A percentile compares a stretch with the other conserved stretches of the same genome.
Conservation (phyloP, 2,888 invertebrate species). For the Chaetoderma sp. region DNA sequence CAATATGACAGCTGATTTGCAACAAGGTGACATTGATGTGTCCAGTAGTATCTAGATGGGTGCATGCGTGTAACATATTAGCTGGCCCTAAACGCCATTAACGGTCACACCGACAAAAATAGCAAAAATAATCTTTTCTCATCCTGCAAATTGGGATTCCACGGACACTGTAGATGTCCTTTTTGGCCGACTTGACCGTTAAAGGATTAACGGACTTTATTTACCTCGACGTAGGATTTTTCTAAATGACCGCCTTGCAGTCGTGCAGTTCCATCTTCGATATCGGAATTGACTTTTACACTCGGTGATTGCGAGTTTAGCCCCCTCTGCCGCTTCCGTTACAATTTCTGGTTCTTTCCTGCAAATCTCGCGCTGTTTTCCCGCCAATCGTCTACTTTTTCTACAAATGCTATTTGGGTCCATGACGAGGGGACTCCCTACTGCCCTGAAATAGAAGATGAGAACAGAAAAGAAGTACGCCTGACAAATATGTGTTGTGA, state of each 20-base stretch:
- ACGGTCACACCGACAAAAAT: too few relatives aligned
- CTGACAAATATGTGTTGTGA: neutral
- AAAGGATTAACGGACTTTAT: slow-evolving; percentile 18
- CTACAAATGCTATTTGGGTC: slow-evolving; percentile 91
- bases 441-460: slow-evolving; percentile 62
- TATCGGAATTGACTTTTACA: slow-evolving; percentile 87
- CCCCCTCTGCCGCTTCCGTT: slow-evolving; percentile 86
- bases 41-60: too few relatives aligned
- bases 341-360: slow-evolving; percentile 85
- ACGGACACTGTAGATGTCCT: too few relatives aligned
- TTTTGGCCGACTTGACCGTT: too few relatives aligned
- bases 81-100: too few relatives aligned
- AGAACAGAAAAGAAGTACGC: neutral
- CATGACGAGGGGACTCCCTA: slow-evolving; percentile 84
- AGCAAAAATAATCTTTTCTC: too few relatives aligned
- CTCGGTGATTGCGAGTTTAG: slow-evolving; percentile 77
- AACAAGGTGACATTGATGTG: too few relatives aligned
- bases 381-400: slow-evolving; percentile 83
- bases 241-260: slow-evolving; percentile 82
- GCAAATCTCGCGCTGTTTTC: slow-evolving; percentile 76
- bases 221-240: slow-evolving; percentile 89
- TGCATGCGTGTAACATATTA: too few relatives aligned
- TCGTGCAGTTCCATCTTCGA: slow-evolving; percentile 89
- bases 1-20: too few relatives aligned
- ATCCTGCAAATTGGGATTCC: too few relatives aligned